Conservation (phyloP, 2,797 vertebrate species). For the Mergus octosetaceus region DNA sequence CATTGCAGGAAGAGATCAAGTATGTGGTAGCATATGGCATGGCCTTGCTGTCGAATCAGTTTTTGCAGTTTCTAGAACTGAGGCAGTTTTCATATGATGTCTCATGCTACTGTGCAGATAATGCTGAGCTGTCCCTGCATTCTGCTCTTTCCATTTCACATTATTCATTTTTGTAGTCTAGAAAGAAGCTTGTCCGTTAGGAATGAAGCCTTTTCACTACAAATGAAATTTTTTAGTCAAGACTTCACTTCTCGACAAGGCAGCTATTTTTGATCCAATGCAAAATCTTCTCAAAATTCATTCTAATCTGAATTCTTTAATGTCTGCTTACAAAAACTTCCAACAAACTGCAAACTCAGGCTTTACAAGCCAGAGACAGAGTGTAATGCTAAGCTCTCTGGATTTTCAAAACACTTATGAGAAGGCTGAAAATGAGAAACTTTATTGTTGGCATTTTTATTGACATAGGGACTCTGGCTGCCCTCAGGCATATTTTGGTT, state of each 20-base stretch:
- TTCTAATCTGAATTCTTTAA: background rate
- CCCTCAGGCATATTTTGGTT: background rate
- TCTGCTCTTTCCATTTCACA: background rate
- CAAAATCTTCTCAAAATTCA: background rate
- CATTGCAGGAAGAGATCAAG: constrained; percentile 98
- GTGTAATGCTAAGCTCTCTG: background rate
- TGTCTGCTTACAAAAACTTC: background rate
- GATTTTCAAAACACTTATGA: background rate
- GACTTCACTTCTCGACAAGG: background rate
- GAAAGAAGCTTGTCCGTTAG: background rate
- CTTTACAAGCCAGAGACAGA: background rate
- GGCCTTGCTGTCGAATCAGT: background rate
- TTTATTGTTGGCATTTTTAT: background rate
- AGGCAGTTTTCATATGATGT: background rate
- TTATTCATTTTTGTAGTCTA: background rate
- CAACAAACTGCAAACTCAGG: background rate
- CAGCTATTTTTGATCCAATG: background rate
- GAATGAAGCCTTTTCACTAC: background rate
- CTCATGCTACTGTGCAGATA: background rate
- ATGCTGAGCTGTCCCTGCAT: background rate
- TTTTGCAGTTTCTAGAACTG: background rate
- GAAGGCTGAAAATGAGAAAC: background rate
- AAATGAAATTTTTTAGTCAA: background rate
- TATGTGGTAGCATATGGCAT: constrained; percentile 59
- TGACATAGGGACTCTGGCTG: background rate